Evolutionary conservation across 2,888 invertebrate species (phyloP), one percentile per base, ranked within the genome.

Genomic region (Calameuta pallipes): DNA sequence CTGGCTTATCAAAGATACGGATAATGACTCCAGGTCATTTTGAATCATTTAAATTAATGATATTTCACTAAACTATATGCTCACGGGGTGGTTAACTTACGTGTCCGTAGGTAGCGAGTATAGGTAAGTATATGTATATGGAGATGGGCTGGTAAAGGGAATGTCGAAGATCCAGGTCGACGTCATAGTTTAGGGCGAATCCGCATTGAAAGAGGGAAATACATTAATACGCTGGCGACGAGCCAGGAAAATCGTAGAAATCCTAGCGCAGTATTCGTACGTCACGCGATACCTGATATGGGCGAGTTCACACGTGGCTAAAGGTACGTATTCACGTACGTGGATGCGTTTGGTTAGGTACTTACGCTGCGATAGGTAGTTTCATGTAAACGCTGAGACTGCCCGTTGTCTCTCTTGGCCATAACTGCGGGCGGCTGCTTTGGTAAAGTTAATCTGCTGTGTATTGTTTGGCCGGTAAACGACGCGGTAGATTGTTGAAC

Each of bases 171-270:
- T 56, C 56, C 34, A 71, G 71, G 71, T 30, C 71, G 71, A 31
- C 74, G 36, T 13, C 37, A 23, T 15, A 13, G 30, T 81, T 74
- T 75, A 75, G 80, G 80, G 74, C 76, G 79, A 76, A 79, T 78
- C 37, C 79, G 78, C 82, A 82, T 86, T 83, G 85, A 85, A 87
- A 85, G 86, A 82, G 83, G 82, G 82, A 82, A 56, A 87, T 85
- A 85, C 83, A 85, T 86, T 84, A 85, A 85, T 84, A 75, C 79
- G 80, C 83, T 87, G 86, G 87, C 86, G 71, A 80, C n/a, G 73
- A 77, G 83, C 87, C 87, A 87, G 84, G 85, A 78, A 85, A 85
- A 87, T 87, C 83, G 82, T 78, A 9, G 56, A 56, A 56, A 56
- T 56, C 23, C 56, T 56, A 56, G 56, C 23, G 56, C 56, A 9